phyloP scores from a whole-genome alignment of 2,888 invertebrate genomes.

The Coelogynopora nodosa region DNA sequence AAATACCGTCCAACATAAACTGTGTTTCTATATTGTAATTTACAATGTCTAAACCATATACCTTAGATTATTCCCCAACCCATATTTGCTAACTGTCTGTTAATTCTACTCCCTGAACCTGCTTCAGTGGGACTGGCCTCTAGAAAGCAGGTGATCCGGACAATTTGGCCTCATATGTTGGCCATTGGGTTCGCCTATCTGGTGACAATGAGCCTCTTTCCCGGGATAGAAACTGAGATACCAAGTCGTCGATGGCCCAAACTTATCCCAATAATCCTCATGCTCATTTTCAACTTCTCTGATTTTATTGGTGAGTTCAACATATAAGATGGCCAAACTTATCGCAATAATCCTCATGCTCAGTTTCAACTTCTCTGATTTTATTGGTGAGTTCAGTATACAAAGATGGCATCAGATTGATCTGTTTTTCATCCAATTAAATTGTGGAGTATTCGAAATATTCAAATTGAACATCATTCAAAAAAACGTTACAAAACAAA shows the following conservation, averaged over 20 bases:
- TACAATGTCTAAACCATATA: no score
- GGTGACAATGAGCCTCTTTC: conserved; percentile 81
- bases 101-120: no score
- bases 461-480: no score
- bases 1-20: no score
- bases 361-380: conserved; percentile 79
- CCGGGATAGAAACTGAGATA: conserved; percentile 83
- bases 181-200: conserved; percentile 82
- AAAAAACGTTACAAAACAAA: no score
- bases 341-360: conserved; percentile 87
- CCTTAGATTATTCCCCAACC: no score
- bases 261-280: conserved; percentile 86
- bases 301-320: conserved; percentile 82
- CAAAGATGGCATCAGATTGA: no score
- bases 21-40: no score
- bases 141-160: conserved; percentile 75
- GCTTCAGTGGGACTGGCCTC: conserved; percentile 71
- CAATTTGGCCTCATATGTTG: conserved; percentile 84
- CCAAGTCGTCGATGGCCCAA: conserved; percentile 75
- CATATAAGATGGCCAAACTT: conserved; percentile 79
- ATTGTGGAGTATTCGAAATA: no score
- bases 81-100: no score
- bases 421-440: no score
- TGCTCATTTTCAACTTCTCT: conserved; percentile 81
- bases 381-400: conserved; percentile 80